Conservation (phyloP, 2,797 vertebrate genomes). For the Podargus strigoides region DNA sequence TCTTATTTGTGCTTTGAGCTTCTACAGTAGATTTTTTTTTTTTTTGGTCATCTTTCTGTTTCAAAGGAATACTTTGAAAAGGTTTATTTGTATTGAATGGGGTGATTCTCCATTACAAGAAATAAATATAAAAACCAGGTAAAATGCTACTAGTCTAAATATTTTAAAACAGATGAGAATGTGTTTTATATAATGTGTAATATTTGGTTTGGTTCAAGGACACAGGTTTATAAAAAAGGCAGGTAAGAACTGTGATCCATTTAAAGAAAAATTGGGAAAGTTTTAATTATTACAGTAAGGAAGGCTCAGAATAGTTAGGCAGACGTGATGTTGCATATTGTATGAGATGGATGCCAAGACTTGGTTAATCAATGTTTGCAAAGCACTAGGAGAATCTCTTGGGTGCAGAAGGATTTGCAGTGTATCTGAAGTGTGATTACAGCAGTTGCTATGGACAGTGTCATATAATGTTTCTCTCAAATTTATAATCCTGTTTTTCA, state of each 20-base stretch:
- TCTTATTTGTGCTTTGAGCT: not conserved
- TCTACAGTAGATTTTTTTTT: not conserved
- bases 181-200: not conserved
- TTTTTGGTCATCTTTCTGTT: not conserved
- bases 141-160: not conserved
- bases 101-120: not conserved
- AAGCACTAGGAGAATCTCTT: not conserved
- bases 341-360: not conserved
- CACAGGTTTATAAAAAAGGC: not conserved
- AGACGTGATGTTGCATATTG: not conserved
- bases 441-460: not conserved
- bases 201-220: not conserved
- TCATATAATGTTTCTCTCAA: not conserved
- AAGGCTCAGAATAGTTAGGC: not conserved
- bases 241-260: not conserved
- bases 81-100: not conserved
- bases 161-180: not conserved
- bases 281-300: not conserved
- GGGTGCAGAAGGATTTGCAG: not conserved
- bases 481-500: not conserved
- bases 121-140: not conserved
- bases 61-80: not conserved
- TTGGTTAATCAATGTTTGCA: not conserved
- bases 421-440: not conserved
- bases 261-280: not conserved